Evolutionary conservation across 2,113 vertebrate genomes (phyloP).

Genomic region (Bufo gargarizans): DNA sequence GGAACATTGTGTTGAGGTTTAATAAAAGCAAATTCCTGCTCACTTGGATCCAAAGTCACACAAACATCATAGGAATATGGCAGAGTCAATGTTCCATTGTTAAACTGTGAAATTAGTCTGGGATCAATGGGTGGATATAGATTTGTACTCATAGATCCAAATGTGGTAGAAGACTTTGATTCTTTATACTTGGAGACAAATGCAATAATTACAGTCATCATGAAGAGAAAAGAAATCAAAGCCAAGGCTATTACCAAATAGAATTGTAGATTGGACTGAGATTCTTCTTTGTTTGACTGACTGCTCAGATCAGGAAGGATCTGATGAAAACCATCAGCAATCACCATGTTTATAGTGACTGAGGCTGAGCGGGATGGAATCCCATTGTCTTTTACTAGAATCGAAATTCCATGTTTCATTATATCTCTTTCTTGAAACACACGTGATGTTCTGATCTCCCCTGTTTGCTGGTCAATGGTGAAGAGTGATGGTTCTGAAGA

Average conservation of each 20-base stretch:
- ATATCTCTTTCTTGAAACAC: neutral
- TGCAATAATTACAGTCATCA: slow-evolving; percentile 12
- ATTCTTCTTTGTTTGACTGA: neutral
- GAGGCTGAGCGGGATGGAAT: neutral
- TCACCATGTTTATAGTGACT: slow-evolving; percentile 13
- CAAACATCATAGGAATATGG: slow-evolving; percentile 17
- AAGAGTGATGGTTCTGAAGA: slow-evolving; percentile 13
- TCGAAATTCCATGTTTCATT: neutral
- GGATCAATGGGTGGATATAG: neutral
- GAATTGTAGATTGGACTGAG: slow-evolving; percentile 17
- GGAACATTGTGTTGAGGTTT: slow-evolving; percentile 1
- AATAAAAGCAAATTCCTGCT: neutral
- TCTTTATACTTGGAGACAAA: neutral
- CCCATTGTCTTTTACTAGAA: slow-evolving; percentile 17
- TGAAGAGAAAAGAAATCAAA: neutral
- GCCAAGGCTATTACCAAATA: slow-evolving; percentile 8
- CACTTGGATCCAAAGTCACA: slow-evolving; percentile 1
- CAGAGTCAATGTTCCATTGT: neutral
- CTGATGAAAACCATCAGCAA: slow-evolving; percentile 3
- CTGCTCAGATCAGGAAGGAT: neutral
- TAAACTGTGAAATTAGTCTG: neutral
- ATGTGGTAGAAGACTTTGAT: neutral
- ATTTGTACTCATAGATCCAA: neutral
- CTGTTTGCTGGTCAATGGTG: slow-evolving; percentile 13
- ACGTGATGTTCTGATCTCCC: slow-evolving; percentile 10